A percentile compares a stretch with the other conserved stretches of the same genome.
phyloP scores from a whole-genome alignment of 2,113 vertebrate genomes.

The Aptenodytes patagonicus region DNA sequence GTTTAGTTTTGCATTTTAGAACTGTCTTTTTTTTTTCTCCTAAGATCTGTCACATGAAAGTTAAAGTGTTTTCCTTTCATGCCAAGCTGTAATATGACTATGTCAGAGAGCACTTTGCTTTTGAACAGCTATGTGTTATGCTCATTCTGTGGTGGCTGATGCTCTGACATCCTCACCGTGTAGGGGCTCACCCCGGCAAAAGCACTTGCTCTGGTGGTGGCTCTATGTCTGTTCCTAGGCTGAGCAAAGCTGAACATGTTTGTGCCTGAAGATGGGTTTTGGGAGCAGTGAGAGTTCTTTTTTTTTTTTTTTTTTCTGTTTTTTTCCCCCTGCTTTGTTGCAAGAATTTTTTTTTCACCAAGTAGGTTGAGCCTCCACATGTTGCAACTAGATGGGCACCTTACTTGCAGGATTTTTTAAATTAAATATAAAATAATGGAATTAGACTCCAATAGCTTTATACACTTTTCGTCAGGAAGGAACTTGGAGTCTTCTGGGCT shows the following conservation, averaged over 20 bases:
- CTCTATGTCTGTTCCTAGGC: not conserved
- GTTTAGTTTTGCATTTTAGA: not conserved
- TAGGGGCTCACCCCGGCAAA: not conserved
- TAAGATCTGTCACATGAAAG: not conserved
- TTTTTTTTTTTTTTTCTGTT: fast-evolving
- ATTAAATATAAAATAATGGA: not conserved
- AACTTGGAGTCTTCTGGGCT: not conserved
- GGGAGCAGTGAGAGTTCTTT: not conserved
- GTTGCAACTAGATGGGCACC: not conserved
- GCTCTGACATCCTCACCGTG: not conserved
- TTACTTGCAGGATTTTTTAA: not conserved
- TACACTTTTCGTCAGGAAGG: not conserved
- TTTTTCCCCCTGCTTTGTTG: not conserved
- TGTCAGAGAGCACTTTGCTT: not conserved
- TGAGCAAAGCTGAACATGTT: not conserved
- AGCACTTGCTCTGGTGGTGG: not conserved
- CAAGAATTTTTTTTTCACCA: not conserved
- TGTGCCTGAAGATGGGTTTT: not conserved
- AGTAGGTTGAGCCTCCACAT: not conserved
- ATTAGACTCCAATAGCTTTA: not conserved
- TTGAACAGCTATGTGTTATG: not conserved
- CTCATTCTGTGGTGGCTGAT: not conserved
- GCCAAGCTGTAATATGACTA: not conserved
- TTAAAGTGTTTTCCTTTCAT: not conserved
- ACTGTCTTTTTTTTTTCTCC: not conserved